Percentiles rank a stretch among this genome's conserved stretches.
phyloP scores from a whole-genome alignment of 2,113 vertebrate genomes.

The Mesocricetus auratus region DNA sequence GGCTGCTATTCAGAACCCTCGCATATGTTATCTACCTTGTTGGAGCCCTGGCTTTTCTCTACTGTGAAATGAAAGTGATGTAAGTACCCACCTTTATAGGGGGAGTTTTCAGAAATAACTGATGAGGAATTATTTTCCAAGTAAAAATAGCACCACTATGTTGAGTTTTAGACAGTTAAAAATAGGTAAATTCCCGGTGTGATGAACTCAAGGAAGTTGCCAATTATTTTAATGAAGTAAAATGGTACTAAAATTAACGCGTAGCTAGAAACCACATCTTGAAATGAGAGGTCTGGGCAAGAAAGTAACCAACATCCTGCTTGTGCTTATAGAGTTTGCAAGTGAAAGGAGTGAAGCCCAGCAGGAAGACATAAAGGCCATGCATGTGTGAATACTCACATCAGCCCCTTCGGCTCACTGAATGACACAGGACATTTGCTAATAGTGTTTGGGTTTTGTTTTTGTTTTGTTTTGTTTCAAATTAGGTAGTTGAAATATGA shows the following conservation, averaged over 20 bases:
- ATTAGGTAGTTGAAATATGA: constrained; percentile 53
- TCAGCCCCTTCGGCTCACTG: neutral
- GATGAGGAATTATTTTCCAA: constrained; percentile 55
- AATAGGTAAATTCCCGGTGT: constrained; percentile 76
- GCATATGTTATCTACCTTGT: neutral
- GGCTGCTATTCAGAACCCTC: neutral
- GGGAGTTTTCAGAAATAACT: constrained; percentile 57
- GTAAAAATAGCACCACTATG: constrained; percentile 64
- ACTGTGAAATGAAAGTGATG: neutral
- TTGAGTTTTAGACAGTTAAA: constrained; percentile 73
- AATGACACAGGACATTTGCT: neutral
- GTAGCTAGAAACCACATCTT: constrained; percentile 61
- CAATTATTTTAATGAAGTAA: constrained; percentile 78
- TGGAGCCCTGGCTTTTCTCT: neutral
- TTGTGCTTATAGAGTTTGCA: constrained; percentile 46
- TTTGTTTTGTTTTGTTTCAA: neutral
- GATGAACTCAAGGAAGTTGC: constrained; percentile 72
- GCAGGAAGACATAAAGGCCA: constrained; percentile 2
- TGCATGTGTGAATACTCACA: neutral
- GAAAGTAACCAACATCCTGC: constrained; percentile 34
- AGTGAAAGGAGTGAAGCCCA: constrained; percentile 14
- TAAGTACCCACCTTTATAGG: constrained; percentile 9
- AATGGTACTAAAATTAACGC: constrained; percentile 75
- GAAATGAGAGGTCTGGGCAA: constrained; percentile 31
- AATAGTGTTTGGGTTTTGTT: neutral